Conservation (phyloP, 64 coral and sea anemone species). For the Montipora cactus region DNA sequence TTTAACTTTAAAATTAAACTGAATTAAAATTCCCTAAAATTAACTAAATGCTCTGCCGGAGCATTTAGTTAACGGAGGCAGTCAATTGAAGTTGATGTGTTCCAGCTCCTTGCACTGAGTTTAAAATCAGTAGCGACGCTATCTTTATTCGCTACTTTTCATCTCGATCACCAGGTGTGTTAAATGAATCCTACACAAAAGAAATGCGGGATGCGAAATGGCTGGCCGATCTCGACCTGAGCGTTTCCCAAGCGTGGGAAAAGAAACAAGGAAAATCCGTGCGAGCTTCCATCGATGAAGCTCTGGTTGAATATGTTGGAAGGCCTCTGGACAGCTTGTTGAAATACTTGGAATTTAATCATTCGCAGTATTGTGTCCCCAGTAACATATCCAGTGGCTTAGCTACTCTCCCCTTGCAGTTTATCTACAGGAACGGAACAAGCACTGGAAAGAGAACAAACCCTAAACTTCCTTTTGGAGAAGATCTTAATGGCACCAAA, state of each 20-base stretch:
- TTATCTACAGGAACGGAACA: slow-evolving; percentile 77
- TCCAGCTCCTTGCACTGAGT: too few relatives aligned
- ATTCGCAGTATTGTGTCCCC: slow-evolving; percentile 87
- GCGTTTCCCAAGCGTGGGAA: slow-evolving; percentile 45
- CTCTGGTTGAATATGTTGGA: slow-evolving; percentile 83
- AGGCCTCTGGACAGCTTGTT: slow-evolving; percentile 78
- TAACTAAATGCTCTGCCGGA: too few relatives aligned
- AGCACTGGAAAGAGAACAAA: slow-evolving; percentile 66
- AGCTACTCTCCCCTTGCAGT: slow-evolving; percentile 75
- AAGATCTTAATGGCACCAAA: slow-evolving; percentile 75
- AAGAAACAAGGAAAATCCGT: slow-evolving; percentile 55
- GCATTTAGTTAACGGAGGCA: too few relatives aligned
- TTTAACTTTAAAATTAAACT: too few relatives aligned
- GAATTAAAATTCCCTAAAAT: too few relatives aligned
- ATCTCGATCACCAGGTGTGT: slow-evolving; percentile 14
- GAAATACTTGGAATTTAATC: slow-evolving; percentile 75
- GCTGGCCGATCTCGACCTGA: slow-evolving; percentile 30
- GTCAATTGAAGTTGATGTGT: too few relatives aligned
- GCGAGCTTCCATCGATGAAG: slow-evolving; percentile 50
- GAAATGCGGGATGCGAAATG: slow-evolving; percentile 61
- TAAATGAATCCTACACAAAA: slow-evolving; percentile 37
- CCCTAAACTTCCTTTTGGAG: slow-evolving; percentile 60
- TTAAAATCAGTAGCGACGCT: background rate
- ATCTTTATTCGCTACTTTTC: background rate
- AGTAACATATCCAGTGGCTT: slow-evolving; percentile 95